A percentile compares a stretch with the other conserved stretches of the same genome.
These are phyloP conservation scores for Dryocosmus kuriphilus DNA, from an alignment of 2,888 invertebrate genomes.

Conservation along the genomic window DNA sequence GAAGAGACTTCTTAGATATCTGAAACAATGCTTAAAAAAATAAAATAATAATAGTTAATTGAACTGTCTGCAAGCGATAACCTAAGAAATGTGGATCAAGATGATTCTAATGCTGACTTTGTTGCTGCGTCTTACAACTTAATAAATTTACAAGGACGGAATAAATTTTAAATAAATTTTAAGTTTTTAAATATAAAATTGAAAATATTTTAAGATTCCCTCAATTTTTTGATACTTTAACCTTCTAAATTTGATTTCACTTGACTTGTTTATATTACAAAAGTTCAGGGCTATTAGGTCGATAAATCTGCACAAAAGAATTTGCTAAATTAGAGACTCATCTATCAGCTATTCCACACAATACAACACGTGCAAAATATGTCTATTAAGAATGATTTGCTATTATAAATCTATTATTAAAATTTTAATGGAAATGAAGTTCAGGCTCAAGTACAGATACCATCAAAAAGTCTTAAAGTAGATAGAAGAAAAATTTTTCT, in stretches of 20 bases:
- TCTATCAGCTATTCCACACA: neutral
- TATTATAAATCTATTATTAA: neutral
- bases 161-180: neutral
- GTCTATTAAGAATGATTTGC: neutral
- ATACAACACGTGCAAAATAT: neutral
- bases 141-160: too few species aligned
- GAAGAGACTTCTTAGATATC: neutral
- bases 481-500: neutral
- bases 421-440: neutral
- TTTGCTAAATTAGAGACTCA: slow-evolving; percentile 14
- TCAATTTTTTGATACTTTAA: neutral
- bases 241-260: neutral
- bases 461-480: too few species aligned
- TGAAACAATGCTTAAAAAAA: neutral
- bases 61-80: neutral
- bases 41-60: neutral
- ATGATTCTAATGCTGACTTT: neutral
- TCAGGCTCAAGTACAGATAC: too few species aligned
- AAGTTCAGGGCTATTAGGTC: slow-evolving; percentile 28
- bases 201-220: neutral
- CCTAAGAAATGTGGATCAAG: neutral
- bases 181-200: neutral
- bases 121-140: too few species aligned
- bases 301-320: slow-evolving; percentile 30
- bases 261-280: slow-evolving; percentile 2